Base-by-base conservation (phyloP, 1,140 invertebrate species). In the Acromyrmex heyeri region DNA sequence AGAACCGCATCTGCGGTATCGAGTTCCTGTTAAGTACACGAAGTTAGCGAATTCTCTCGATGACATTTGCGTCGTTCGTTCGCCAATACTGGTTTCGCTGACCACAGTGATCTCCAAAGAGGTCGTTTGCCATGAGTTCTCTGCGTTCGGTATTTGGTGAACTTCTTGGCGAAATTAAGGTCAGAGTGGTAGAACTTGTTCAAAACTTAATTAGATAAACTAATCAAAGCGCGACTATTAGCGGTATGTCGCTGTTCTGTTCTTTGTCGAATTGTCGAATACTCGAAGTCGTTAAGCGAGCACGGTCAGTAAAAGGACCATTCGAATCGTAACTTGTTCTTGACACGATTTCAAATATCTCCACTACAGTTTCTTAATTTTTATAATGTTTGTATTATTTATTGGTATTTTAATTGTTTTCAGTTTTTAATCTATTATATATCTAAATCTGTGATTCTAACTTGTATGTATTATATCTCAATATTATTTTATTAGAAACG, bases 161-260 rank as follows among this genome's bases (percentile, higher is more conserved):
- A 30, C 59, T 57, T 88, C 86, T 83, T 79, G 64, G 83, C 64
- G 78, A 90, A 90, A 91, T 91, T 91, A 88, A 90, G 87, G 89
- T 67, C 89, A 38, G 16, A 21, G 38, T 44, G 55, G 53, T 30
- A 61, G 21, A 27, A 79, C 73, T 89, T 70, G 88, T 90, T 67
- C 75, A 70, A 50, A 67, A 59, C 57, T 91, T 91, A 90, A 91
- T 91, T 91, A 91, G 88, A 78, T 83, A 88, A 88, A 91, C 87
- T 81, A 81, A 53, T 67, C 69, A 70, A 67, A 86, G 83, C 57
- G 59, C 70, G 24, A 59, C 57, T 83, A 72, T 61, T 61, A 75
- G 18, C 79, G 27, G 79, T 30, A 73, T 85, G 48, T 76, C 50
- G 38, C 65, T 85, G 69, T 50, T 69, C 62, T n/a, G 67, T 78